Conservation (phyloP, 92 coral and sea anemone genomes). For the Nematostella vectensis region DNA sequence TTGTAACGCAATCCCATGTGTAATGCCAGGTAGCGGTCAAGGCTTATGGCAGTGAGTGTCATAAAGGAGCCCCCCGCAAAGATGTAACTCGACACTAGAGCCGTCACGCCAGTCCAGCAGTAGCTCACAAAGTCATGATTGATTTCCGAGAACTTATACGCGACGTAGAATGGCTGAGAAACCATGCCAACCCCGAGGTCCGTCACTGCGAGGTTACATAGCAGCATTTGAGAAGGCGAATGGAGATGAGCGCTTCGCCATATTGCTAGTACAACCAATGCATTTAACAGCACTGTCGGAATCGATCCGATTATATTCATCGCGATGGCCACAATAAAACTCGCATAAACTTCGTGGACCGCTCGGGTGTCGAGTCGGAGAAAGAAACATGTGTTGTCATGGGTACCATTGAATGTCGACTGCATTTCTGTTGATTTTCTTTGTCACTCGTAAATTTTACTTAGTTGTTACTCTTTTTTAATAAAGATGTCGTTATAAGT, state of each 20-base stretch:
- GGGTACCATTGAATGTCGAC: neutral
- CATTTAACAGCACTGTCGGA: neutral
- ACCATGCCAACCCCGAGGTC: constrained; percentile 3
- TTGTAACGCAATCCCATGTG: neutral
- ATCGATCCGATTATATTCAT: neutral
- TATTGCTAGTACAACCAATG: neutral
- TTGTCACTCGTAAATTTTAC: too few species aligned
- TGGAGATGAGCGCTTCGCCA: neutral
- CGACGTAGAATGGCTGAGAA: constrained; percentile 3
- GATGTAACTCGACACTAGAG: constrained; percentile 1
- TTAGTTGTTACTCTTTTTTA: too few species aligned
- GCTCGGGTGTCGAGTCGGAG: constrained; percentile 1
- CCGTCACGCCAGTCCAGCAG: neutral
- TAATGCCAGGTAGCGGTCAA: constrained; percentile 5
- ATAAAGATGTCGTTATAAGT: too few species aligned
- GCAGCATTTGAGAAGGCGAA: neutral
- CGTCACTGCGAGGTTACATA: neutral
- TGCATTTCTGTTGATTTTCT: too few species aligned
- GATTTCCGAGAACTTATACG: constrained; percentile 1
- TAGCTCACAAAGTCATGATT: neutral
- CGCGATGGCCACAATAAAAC: neutral
- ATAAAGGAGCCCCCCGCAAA: constrained; percentile 1
- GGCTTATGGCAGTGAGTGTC: neutral
- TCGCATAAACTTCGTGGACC: neutral
- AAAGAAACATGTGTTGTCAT: neutral